Evolutionary conservation across 2,888 invertebrate genomes (phyloP).

Genomic region (Cremastinae sp.): DNA sequence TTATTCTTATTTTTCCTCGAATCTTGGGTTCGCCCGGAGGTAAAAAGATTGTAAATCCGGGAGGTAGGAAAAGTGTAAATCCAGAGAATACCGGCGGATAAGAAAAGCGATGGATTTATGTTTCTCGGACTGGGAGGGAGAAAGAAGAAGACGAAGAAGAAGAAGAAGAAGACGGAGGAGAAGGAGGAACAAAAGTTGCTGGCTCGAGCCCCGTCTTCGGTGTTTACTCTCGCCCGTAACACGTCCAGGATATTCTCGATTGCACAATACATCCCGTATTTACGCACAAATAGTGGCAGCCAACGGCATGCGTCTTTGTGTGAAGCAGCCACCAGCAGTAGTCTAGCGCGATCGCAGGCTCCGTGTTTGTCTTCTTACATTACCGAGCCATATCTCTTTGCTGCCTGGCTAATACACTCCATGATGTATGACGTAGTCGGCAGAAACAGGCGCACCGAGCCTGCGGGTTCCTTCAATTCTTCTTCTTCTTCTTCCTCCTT

Average conservation of each 20-base stretch:
- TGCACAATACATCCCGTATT: slow-evolving; percentile 71
- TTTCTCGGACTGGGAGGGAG: slow-evolving; percentile 39
- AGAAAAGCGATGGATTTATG: slow-evolving; percentile 77
- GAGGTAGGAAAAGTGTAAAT: too few species aligned
- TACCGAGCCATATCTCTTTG: slow-evolving; percentile 60
- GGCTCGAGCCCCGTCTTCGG: slow-evolving; percentile 55
- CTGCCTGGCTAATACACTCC: slow-evolving; percentile 47
- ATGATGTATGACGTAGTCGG: slow-evolving; percentile 43
- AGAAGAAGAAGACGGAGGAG: neutral
- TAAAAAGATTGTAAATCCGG: slow-evolving; percentile 30
- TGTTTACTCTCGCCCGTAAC: slow-evolving; percentile 58
- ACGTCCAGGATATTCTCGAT: slow-evolving; percentile 57
- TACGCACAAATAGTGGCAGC: slow-evolving; percentile 73
- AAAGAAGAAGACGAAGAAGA: slow-evolving; percentile 28
- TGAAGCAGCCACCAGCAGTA: slow-evolving; percentile 62
- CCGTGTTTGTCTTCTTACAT: slow-evolving; percentile 78
- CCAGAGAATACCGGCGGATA: slow-evolving; percentile 65
- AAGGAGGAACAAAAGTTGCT: neutral
- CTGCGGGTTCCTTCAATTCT: slow-evolving; percentile 21
- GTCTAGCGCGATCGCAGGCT: slow-evolving; percentile 64
- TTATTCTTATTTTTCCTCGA: slow-evolving; percentile 24
- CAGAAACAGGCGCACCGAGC: slow-evolving; percentile 2
- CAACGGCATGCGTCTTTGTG: slow-evolving; percentile 57
- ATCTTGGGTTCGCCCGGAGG: slow-evolving; percentile 12
- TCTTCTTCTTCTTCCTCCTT: slow-evolving; percentile 37